Evolutionary conservation across 2,888 invertebrate species (phyloP).

Genomic region (Chrysina gloriosa): DNA sequence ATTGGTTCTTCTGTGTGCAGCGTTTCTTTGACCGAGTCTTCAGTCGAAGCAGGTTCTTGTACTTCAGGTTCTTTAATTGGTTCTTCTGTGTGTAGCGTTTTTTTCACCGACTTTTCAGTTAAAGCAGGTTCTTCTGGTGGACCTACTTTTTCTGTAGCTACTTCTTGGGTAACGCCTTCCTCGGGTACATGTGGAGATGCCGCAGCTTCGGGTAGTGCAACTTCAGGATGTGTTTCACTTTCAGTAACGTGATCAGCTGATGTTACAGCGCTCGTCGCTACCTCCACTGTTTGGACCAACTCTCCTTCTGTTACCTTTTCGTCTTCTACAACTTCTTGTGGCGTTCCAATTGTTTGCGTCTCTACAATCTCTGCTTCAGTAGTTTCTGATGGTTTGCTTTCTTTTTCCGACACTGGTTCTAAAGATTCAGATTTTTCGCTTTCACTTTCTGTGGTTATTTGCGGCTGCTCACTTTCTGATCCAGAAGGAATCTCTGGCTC

Average conservation of each 20-base stretch:
- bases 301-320: not conserved
- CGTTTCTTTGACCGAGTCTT: no score
- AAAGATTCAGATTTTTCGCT: slow-evolving; percentile 30
- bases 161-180: slow-evolving; percentile 23
- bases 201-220: slow-evolving; percentile 33
- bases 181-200: slow-evolving; percentile 9
- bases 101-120: slow-evolving; percentile 35
- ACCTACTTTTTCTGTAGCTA: slow-evolving; percentile 18
- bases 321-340: slow-evolving; percentile 12
- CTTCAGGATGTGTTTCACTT: not conserved
- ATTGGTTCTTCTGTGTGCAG: no score
- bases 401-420: slow-evolving; percentile 33
- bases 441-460: slow-evolving; percentile 25
- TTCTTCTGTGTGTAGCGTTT: slow-evolving; percentile 22
- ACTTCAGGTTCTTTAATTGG: not conserved
- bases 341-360: slow-evolving; percentile 4
- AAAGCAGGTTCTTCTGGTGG: slow-evolving; percentile 15
- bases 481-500: slow-evolving; percentile 35
- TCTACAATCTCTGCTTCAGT: slow-evolving; percentile 24
- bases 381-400: slow-evolving; percentile 13
- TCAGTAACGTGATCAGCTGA: slow-evolving; percentile 6
- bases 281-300: not conserved
- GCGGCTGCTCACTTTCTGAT: slow-evolving; percentile 12
- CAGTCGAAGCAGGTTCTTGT: no score
- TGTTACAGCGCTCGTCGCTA: not conserved